These are phyloP conservation scores for Plagiodera versicolora DNA, from an alignment of 2,888 invertebrate genomes.

Conservation along the genomic window DNA sequence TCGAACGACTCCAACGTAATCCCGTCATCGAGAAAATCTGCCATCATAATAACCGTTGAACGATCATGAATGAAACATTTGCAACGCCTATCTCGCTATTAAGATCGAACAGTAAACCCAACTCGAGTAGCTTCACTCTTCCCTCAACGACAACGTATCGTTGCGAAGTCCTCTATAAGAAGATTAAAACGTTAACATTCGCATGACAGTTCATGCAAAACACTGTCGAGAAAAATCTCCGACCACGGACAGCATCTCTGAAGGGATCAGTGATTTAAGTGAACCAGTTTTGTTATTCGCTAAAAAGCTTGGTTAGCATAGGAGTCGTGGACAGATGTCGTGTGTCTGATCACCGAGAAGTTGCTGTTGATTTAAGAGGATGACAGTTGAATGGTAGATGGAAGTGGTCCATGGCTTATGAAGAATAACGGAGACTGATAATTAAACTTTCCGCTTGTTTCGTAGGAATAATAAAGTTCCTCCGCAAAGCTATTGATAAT, in stretches of 20 bases:
- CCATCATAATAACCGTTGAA: constrained; percentile 13
- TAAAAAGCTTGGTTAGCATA: constrained; percentile 17
- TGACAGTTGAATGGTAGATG: not conserved
- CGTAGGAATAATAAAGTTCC: too few species aligned
- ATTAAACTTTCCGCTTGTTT: too few species aligned
- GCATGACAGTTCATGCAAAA: constrained; percentile 33
- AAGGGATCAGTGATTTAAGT: constrained; percentile 27
- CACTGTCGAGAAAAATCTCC: constrained; percentile 26
- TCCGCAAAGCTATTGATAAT: too few species aligned
- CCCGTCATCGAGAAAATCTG: constrained; percentile 9
- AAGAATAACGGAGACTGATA: too few species aligned
- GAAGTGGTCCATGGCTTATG: not conserved
- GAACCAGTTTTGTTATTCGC: constrained; percentile 24
- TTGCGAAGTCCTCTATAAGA: constrained; percentile 18
- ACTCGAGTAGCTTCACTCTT: constrained; percentile 11
- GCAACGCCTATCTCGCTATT: constrained; percentile 25
- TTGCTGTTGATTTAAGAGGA: not conserved
- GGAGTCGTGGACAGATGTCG: constrained; percentile 2
- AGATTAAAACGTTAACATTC: constrained; percentile 34
- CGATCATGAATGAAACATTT: constrained; percentile 25
- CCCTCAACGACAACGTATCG: not conserved
- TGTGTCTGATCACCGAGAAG: not conserved
- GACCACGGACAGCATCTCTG: constrained; percentile 17
- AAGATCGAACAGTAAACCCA: constrained; percentile 10
- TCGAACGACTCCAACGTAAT: not conserved